Percentiles rank a stretch among this genome's conserved stretches.
These are phyloP conservation scores for Bolinopsis microptera DNA, from an alignment of 37 sponge, comb jelly and placozoan genomes.

Conservation along the genomic window DNA sequence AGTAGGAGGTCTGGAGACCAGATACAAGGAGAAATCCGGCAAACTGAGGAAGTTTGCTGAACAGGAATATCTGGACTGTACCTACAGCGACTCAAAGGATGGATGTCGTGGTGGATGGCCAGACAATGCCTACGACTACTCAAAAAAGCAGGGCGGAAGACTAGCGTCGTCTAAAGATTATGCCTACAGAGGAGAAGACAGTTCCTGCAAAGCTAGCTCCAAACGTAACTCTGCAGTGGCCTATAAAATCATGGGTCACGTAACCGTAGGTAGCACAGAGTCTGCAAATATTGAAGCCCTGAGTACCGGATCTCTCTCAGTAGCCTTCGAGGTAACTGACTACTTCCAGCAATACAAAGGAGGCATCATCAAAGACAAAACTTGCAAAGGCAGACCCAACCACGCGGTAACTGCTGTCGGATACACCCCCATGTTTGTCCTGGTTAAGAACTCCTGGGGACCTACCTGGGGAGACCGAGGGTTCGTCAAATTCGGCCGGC, in stretches of 20 bases:
- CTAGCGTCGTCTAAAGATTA: neutral
- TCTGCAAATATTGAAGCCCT: constrained; percentile 1
- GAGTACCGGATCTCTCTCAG: neutral
- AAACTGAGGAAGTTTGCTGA: constrained; percentile 15
- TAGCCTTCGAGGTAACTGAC: constrained; percentile 29
- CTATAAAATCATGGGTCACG: constrained; percentile 1
- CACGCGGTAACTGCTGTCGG: constrained; percentile 13
- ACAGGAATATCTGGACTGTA: constrained; percentile 22
- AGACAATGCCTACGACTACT: neutral
- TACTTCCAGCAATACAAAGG: constrained; percentile 41
- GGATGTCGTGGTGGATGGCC: constrained; percentile 28
- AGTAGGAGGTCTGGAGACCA: constrained; percentile 36
- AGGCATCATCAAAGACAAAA: neutral
- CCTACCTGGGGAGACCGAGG: neutral
- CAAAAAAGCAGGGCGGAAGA: neutral
- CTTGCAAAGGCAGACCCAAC: constrained; percentile 27
- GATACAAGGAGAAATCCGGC: neutral
- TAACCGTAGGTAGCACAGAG: neutral
- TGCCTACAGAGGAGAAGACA: neutral
- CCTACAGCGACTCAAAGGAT: neutral
- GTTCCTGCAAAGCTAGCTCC: neutral
- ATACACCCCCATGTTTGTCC: constrained; percentile 1
- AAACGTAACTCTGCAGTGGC: neutral
- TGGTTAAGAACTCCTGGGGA: constrained; percentile 43
- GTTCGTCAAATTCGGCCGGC: neutral